Percentiles rank a stretch among this genome's conserved stretches.
phyloP scores from a whole-genome alignment of 2,888 invertebrate genomes.

The Acrobasis suavella region DNA sequence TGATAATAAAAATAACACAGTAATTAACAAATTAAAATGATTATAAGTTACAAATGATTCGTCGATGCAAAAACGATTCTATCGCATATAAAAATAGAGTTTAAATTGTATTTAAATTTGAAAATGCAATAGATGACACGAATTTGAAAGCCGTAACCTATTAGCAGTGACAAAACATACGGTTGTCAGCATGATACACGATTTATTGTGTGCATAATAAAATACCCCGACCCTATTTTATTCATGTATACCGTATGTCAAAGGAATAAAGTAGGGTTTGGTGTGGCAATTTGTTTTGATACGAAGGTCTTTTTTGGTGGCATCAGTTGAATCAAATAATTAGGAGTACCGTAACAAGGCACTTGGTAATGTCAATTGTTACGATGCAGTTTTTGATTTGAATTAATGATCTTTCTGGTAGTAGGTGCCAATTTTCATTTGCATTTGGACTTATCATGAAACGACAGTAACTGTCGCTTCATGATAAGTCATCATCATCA shows the following conservation, averaged over 20 bases:
- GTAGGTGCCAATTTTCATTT: neutral
- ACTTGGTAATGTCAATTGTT: constrained; percentile 36
- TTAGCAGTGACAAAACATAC: constrained; percentile 71
- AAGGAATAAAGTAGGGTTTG: constrained; percentile 24
- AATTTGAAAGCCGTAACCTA: constrained; percentile 66
- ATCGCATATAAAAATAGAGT: neutral
- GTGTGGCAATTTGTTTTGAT: constrained; percentile 13
- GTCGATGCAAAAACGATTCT: neutral
- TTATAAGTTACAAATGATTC: neutral
- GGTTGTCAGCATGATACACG: constrained; percentile 70
- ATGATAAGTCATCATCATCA: no score
- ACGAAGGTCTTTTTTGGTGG: constrained; percentile 20
- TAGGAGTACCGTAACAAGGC: constrained; percentile 61
- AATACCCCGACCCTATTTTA: constrained; percentile 9
- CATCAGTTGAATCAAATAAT: constrained; percentile 59
- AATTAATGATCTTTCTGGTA: constrained; percentile 9
- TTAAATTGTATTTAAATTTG: constrained; percentile 22
- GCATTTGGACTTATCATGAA: no score
- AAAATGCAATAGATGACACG: constrained; percentile 48
- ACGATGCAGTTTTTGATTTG: constrained; percentile 26
- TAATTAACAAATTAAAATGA: neutral
- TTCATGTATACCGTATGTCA: constrained; percentile 14
- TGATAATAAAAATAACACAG: neutral
- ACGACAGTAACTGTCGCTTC: no score
- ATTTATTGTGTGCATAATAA: constrained; percentile 54